A percentile compares a stretch with the other conserved stretches of the same genome.
Conservation (phyloP, 1,140 invertebrate species). For the Carposina sasakii region DNA sequence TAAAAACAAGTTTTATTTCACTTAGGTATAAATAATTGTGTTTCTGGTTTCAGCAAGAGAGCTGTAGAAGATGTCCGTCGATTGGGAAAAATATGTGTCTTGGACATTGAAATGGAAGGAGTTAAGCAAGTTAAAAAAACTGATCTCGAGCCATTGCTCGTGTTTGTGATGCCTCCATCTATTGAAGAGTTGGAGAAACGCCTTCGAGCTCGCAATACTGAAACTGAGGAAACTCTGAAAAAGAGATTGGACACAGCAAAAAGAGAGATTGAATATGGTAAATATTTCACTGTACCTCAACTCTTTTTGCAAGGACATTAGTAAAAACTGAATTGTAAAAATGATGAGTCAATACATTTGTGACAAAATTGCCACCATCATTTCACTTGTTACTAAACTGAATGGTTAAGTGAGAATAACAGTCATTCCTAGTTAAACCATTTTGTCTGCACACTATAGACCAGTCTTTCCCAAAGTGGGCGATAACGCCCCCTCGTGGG, state of each 20-base stretch:
- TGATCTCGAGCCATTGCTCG: constrained; percentile 86
- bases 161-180: constrained; percentile 96
- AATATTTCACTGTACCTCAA: constrained; percentile 13
- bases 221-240: constrained; percentile 89
- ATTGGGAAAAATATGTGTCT: constrained; percentile 90
- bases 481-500: too few relatives aligned
- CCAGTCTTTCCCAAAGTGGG: too few relatives aligned
- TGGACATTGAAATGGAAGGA: constrained; percentile 98
- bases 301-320: background rate
- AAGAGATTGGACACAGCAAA: constrained; percentile 82
- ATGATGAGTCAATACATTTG: too few relatives aligned
- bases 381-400: too few relatives aligned
- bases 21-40: too few relatives aligned
- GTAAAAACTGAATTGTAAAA: background rate
- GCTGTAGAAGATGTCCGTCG: constrained; percentile 87
- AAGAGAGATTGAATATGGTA: constrained; percentile 90
- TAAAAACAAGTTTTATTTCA: too few relatives aligned
- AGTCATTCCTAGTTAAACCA: too few relatives aligned
- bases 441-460: too few relatives aligned
- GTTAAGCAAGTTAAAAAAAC: constrained; percentile 91
- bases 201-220: constrained; percentile 86
- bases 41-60: constrained; percentile 85
- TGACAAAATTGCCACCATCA: too few relatives aligned
- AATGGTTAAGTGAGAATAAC: too few relatives aligned
- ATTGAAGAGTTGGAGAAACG: constrained; percentile 86